Base-by-base conservation (phyloP, 2,888 invertebrate genomes). In the Lasioglossum zephyrum region DNA sequence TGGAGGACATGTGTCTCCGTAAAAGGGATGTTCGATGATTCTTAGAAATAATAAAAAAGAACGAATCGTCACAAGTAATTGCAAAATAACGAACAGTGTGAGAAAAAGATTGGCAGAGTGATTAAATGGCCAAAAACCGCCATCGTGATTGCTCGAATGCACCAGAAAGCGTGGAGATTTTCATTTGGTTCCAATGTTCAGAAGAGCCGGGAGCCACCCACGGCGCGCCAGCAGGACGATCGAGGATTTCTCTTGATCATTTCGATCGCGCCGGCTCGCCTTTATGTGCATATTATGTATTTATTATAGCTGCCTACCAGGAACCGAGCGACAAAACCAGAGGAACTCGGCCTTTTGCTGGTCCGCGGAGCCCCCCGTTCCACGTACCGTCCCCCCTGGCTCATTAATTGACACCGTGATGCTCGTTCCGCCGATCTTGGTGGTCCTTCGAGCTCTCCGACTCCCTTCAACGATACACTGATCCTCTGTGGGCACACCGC, bases 211-310 rank as follows among this genome's bases (percentile, higher is more conserved):
- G 82, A 88, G 85, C 93, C 93, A 93, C 93, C 93, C 93, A 93
- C 93, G 88, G 92, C 90, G 93, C 81, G 76, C 36, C 70, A 79
- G 73, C 82, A 73, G 82, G 74, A 79, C 86, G 85, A 89, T 89
- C 87, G 89, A 88, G 86, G 92, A 92, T 92, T 91, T 93, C 91
- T 92, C 93, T 92, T 93, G 94, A 94, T 94, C 93, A 94, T 94
- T 94, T 94, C 91, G 94, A 94, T 94, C 94, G 94, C 94, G 93
- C 93, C 93, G 93, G 92, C 91, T 91, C 89, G 91, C 94, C 93
- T 94, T 95, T 94, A 95, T 95, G 94, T 94, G 94, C 94, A 95
- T 95, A 95, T 94, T 95, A 95, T 94, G 94, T 94, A 95, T 95
- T 95, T 95, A 95, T 95, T 95, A 95, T 93, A 93, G 93, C 91